Conservation (phyloP, 2,113 vertebrate genomes). For the Paratilapia polleni region DNA sequence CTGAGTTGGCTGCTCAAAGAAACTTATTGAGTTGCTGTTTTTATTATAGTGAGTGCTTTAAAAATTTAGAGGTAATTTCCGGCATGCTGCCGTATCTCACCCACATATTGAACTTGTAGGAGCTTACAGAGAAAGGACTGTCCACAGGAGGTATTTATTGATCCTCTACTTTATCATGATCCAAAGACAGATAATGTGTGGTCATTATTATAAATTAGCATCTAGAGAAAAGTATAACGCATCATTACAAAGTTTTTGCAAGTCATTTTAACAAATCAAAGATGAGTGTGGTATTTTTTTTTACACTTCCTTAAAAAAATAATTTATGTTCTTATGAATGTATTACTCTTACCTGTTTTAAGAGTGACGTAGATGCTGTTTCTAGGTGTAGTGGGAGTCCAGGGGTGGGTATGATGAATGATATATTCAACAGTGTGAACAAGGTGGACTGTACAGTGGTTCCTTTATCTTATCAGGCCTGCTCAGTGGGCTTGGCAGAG, state of each 20-base stretch:
- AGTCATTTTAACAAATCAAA: neutral
- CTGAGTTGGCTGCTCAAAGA: conserved; percentile 28
- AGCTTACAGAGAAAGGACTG: neutral
- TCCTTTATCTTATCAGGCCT: neutral
- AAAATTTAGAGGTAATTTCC: conserved; percentile 46
- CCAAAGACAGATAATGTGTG: neutral
- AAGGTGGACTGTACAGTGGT: neutral
- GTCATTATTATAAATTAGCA: neutral
- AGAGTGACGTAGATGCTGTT: neutral
- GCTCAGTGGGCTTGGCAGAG: neutral
- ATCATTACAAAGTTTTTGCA: neutral
- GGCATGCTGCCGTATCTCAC: conserved; percentile 2
- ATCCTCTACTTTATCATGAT: neutral
- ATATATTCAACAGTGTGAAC: conserved; percentile 4
- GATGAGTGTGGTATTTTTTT: neutral
- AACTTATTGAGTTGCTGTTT: conserved; percentile 39
- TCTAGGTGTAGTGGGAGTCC: neutral
- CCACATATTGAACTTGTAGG: conserved; percentile 26
- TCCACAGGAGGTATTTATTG: conserved; percentile 5
- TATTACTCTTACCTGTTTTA: neutral
- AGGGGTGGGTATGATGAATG: neutral
- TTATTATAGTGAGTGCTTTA: conserved; percentile 31
- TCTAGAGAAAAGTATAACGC: neutral
- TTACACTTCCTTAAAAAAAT: neutral
- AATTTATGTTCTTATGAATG: neutral